phyloP scores from a whole-genome alignment of 2,888 invertebrate species.

The Limnephilus lunatus region DNA sequence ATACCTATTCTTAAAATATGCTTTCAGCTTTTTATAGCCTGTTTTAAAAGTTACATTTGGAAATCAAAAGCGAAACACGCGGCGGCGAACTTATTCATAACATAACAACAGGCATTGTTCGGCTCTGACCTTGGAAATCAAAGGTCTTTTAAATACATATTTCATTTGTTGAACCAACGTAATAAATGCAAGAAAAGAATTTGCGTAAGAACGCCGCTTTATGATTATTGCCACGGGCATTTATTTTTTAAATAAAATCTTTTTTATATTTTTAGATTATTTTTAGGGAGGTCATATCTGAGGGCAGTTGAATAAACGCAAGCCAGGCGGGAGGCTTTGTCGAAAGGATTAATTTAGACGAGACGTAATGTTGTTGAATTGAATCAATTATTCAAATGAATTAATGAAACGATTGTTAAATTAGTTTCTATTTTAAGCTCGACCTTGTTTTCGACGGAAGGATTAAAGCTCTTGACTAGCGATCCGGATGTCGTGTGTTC shows the following conservation, averaged over 20 bases:
- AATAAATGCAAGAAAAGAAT: background rate
- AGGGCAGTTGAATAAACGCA: background rate
- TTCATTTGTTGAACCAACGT: conserved; percentile 17
- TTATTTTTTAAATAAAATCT: background rate
- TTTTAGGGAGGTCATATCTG: background rate
- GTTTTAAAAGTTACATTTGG: conserved; percentile 12
- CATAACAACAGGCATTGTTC: conserved; percentile 22
- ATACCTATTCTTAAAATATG: background rate
- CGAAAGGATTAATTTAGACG: background rate
- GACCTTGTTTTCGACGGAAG: too few species aligned
- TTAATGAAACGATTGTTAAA: background rate
- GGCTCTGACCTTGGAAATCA: conserved; percentile 17
- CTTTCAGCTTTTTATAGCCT: background rate
- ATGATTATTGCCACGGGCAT: background rate
- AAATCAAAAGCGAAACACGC: conserved; percentile 11
- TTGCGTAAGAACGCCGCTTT: conserved; percentile 3
- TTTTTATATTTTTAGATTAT: background rate
- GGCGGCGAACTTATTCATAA: background rate
- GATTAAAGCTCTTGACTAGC: too few species aligned
- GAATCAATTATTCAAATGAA: background rate
- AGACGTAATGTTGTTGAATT: background rate
- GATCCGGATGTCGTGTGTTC: too few species aligned
- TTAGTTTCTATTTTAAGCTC: background rate
- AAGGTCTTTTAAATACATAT: conserved; percentile 25
- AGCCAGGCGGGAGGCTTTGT: background rate